Conservation (phyloP, 2,797 vertebrate species). For the Enteromius thamalakanensis region DNA sequence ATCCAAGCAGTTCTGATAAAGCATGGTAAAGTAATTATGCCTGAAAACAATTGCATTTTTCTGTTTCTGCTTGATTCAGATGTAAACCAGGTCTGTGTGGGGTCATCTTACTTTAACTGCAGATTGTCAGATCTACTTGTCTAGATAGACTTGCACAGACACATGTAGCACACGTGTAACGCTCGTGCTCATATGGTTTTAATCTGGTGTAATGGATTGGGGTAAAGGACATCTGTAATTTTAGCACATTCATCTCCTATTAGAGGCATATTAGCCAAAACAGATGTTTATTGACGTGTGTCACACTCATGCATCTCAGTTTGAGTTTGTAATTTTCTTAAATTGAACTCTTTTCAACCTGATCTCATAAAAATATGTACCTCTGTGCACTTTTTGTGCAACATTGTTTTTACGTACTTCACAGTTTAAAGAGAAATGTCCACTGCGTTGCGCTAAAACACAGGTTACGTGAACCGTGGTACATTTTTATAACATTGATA, state of each 20-base stretch:
- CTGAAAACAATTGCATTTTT: not conserved
- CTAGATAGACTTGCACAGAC: conserved; percentile 21
- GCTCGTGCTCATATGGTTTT: conserved; percentile 38
- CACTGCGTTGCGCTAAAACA: no score
- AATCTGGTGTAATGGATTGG: conserved; percentile 48
- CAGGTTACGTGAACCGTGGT: no score
- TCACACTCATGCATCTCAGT: not conserved
- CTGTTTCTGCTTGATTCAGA: not conserved
- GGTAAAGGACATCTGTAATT: conserved; percentile 34
- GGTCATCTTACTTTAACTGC: not conserved
- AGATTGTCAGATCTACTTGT: not conserved
- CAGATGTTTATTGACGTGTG: not conserved
- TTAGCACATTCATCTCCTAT: conserved; percentile 25
- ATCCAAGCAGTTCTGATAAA: not conserved
- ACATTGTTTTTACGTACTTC: no score
- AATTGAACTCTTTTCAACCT: not conserved
- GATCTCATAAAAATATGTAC: no score
- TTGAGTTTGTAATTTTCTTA: not conserved
- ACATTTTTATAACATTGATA: no score
- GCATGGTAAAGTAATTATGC: not conserved
- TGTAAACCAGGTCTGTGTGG: not conserved
- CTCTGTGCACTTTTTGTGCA: no score
- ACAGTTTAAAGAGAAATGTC: no score
- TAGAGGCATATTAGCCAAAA: conserved; percentile 24
- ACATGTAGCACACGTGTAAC: conserved; percentile 4